Percentiles rank a stretch among this genome's conserved stretches.
phyloP scores from a whole-genome alignment of 2,888 invertebrate species.

The Aphrophora alni region DNA sequence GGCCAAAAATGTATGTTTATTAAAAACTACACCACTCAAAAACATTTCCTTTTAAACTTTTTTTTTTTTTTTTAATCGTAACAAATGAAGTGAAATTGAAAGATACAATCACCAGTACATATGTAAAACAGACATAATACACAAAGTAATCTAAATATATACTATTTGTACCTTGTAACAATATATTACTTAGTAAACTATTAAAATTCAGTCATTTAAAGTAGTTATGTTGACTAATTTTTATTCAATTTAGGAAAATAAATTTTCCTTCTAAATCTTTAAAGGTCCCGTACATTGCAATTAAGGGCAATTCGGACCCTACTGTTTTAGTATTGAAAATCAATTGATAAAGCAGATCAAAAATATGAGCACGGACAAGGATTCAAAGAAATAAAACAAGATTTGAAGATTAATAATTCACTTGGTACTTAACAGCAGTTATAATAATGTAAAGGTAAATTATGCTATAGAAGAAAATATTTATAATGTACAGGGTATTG shows the following conservation, averaged over 20 bases:
- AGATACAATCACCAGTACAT: not conserved
- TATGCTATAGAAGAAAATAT: too few species aligned
- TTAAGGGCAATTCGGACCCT: not conserved
- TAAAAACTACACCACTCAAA: not conserved
- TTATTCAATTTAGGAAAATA: not conserved
- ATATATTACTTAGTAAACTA: not conserved
- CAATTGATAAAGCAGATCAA: not conserved
- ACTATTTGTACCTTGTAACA: not conserved
- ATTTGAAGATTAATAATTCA: too few species aligned
- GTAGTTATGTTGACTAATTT: not conserved
- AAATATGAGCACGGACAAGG: not conserved
- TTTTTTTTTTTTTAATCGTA: not conserved
- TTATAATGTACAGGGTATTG: too few species aligned
- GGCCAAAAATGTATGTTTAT: not conserved
- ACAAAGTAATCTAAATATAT: not conserved
- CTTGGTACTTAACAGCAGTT: too few species aligned
- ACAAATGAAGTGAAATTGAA: not conserved
- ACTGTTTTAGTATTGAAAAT: not conserved
- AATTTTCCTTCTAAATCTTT: not conserved
- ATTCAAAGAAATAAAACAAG: too few species aligned
- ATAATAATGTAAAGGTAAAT: too few species aligned
- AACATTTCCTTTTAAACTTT: not conserved
- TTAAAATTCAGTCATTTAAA: not conserved
- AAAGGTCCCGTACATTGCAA: not conserved
- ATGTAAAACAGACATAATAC: not conserved